Percentiles rank a stretch among this genome's conserved stretches.
phyloP scores from a whole-genome alignment of 2,888 invertebrate species.

The Galeruca laticollis region DNA sequence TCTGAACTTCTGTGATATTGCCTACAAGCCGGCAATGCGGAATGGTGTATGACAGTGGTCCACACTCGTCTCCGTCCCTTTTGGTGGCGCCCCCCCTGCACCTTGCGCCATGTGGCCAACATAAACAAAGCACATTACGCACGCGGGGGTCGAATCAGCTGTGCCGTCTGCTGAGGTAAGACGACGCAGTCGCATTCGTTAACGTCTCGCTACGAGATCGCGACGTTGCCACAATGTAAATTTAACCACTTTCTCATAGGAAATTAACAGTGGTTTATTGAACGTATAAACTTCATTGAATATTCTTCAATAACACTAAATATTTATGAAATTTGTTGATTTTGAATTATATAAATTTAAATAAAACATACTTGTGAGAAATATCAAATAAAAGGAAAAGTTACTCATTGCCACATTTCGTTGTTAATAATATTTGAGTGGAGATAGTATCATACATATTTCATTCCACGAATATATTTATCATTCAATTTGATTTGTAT shows the following conservation, averaged over 20 bases:
- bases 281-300: too few species aligned
- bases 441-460: too few species aligned
- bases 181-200: constrained; percentile 49
- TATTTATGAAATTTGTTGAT: too few species aligned
- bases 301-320: too few species aligned
- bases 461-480: too few species aligned
- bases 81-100: constrained; percentile 61
- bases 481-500: too few species aligned
- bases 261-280: neutral
- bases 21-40: constrained; percentile 36
- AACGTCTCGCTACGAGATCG: constrained; percentile 26
- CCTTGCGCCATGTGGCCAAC: constrained; percentile 69
- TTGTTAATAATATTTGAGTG: too few species aligned
- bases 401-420: too few species aligned
- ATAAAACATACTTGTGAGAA: too few species aligned
- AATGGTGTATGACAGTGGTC: constrained; percentile 44
- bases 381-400: too few species aligned
- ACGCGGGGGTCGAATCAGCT: constrained; percentile 67
- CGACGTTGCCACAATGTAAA: constrained; percentile 25
- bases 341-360: too few species aligned
- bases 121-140: constrained; percentile 69
- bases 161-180: constrained; percentile 58
- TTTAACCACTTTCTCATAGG: neutral
- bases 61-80: constrained; percentile 52
- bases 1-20: neutral